Evolutionary conservation across 2,888 invertebrate species (phyloP).

Genomic region (Ommatoiulus sabulosus): DNA sequence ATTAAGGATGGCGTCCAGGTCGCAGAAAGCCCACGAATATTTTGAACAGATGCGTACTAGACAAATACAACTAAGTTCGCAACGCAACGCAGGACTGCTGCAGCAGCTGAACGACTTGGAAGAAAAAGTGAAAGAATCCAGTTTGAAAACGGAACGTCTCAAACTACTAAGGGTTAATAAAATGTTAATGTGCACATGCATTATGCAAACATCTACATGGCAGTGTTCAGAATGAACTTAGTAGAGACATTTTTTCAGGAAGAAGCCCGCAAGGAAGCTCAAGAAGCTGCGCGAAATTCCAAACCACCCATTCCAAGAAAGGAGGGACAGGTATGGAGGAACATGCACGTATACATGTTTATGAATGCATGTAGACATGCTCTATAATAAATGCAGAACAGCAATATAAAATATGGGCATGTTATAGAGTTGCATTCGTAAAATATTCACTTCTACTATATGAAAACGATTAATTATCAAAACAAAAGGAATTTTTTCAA

Average conservation of each 20-base stretch:
- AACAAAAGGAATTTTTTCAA: too few species aligned
- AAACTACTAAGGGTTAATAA: background rate
- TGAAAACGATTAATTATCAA: too few species aligned
- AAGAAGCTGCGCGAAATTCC: background rate
- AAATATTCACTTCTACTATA: too few species aligned
- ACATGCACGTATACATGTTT: too few species aligned
- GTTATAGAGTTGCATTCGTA: too few species aligned
- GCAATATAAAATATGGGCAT: too few species aligned
- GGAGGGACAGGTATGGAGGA: background rate
- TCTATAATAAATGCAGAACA: background rate
- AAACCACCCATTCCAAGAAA: background rate
- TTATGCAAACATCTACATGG: background rate
- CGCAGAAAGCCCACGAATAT: background rate
- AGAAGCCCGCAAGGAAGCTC: background rate
- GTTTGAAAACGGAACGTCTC: background rate
- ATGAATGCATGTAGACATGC: background rate
- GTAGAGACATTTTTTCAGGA: background rate
- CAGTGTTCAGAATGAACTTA: background rate
- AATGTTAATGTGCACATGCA: background rate
- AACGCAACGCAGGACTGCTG: background rate
- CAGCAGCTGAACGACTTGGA: constrained; percentile 13
- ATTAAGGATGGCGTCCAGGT: background rate
- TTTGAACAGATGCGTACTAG: background rate
- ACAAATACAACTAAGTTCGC: background rate
- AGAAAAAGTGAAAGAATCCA: constrained; percentile 30